A percentile compares a stretch with the other conserved stretches of the same genome.
Evolutionary conservation across 2,113 vertebrate genomes (phyloP).

Genomic region (Scortum barcoo): DNA sequence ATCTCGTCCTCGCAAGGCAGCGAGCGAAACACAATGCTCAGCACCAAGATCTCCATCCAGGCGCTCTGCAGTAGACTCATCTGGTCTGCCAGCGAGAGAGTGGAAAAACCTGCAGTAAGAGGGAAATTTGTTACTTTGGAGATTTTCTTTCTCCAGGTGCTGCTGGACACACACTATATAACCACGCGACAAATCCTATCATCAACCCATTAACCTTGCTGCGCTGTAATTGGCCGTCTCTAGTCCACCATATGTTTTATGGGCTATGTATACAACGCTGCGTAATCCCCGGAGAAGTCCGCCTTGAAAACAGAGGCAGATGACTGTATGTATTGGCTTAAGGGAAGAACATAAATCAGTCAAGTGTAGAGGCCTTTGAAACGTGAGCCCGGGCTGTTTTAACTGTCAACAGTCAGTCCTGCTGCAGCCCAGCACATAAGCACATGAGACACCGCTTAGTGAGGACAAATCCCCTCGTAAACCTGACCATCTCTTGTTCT

Average conservation of each 20-base stretch:
- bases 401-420: conserved; percentile 43
- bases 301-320: conserved; percentile 70
- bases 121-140: neutral
- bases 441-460: conserved; percentile 34
- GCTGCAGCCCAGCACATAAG: conserved; percentile 14
- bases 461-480: conserved; percentile 44
- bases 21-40: conserved; percentile 94
- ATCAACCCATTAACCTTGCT: conserved; percentile 50
- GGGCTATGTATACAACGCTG: conserved; percentile 53
- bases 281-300: conserved; percentile 60
- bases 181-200: conserved; percentile 21
- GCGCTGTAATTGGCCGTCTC: conserved; percentile 37
- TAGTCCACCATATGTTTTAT: conserved; percentile 62
- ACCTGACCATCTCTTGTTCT: neutral
- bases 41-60: conserved; percentile 97
- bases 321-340: conserved; percentile 65
- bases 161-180: neutral
- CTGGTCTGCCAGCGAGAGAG: conserved; percentile 94
- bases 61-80: conserved; percentile 96
- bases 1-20: conserved; percentile 92
- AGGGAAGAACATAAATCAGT: conserved; percentile 75
- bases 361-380: conserved; percentile 76
- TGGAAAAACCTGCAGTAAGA: conserved; percentile 88
- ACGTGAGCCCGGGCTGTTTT: conserved; percentile 65
- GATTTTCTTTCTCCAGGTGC: conserved; percentile 16